Percentiles rank a stretch among this genome's conserved stretches.
Evolutionary conservation across 2,797 vertebrate genomes (phyloP).

Genomic region (Oreochromis grahami): DNA sequence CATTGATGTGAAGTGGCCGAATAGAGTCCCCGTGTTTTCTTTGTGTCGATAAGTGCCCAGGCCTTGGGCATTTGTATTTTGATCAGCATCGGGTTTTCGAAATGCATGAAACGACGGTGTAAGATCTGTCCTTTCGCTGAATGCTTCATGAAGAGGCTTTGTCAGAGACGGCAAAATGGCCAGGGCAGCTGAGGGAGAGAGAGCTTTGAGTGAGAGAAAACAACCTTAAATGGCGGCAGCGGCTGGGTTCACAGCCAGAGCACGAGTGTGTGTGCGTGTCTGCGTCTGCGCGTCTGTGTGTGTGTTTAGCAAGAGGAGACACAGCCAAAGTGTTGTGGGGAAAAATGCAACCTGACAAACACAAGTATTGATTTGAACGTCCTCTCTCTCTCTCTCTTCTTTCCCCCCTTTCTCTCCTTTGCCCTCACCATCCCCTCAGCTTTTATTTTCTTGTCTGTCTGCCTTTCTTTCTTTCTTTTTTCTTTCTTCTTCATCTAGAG

Average conservation of each 20-base stretch:
- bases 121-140: slow-evolving; percentile 46
- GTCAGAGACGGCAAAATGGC: slow-evolving; percentile 44
- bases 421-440: slow-evolving; percentile 28
- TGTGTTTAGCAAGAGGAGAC: slow-evolving; percentile 27
- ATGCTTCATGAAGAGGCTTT: slow-evolving; percentile 40
- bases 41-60: slow-evolving; percentile 60
- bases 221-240: slow-evolving; percentile 47
- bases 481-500: slow-evolving; percentile 7
- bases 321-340: slow-evolving; percentile 4
- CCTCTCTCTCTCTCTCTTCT: slow-evolving; percentile 3
- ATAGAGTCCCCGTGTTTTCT: slow-evolving; percentile 48
- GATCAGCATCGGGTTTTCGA: slow-evolving; percentile 61
- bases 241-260: slow-evolving; percentile 41
- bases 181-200: slow-evolving; percentile 26
- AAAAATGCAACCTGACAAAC: slow-evolving; percentile 61
- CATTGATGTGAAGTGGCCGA: slow-evolving; percentile 43
- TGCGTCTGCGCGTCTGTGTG: neutral
- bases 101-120: slow-evolving; percentile 30
- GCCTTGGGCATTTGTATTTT: slow-evolving; percentile 63
- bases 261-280: neutral
- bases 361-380: slow-evolving; percentile 65
- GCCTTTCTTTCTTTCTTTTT: neutral
- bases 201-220: slow-evolving; percentile 32
- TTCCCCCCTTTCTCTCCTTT: slow-evolving; percentile 4
- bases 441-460: slow-evolving; percentile 49